Percentiles rank a stretch among this genome's conserved stretches.
phyloP scores from a whole-genome alignment of 1,140 invertebrate genomes.

The Cardiocondyla obscurior region DNA sequence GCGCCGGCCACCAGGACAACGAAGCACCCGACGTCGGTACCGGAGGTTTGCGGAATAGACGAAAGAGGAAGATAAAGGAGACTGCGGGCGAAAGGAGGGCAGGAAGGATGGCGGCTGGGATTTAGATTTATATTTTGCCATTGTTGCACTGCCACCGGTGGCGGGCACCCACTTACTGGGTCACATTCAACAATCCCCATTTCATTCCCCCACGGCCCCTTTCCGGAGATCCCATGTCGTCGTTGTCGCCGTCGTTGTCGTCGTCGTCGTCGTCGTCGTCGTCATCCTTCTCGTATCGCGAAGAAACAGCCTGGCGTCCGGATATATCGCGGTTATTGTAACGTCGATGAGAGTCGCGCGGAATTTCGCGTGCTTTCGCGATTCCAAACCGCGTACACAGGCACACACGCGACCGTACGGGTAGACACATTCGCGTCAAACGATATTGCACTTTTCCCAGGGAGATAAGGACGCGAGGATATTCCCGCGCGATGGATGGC shows the following conservation, averaged over 20 bases:
- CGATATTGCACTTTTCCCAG: constrained; percentile 48
- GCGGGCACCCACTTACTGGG: constrained; percentile 50
- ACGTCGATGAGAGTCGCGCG: constrained; percentile 76
- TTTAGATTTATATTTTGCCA: constrained; percentile 76
- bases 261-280: constrained; percentile 40
- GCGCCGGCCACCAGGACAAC: not conserved
- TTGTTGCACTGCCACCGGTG: constrained; percentile 64
- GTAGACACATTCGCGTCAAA: constrained; percentile 26
- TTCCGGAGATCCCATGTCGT: constrained; percentile 33
- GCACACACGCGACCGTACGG: not conserved
- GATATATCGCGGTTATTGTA: constrained; percentile 78
- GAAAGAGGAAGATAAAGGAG: constrained; percentile 60
- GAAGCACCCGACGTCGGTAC: not conserved
- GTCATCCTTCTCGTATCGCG: constrained; percentile 64
- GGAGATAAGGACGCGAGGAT: constrained; percentile 66
- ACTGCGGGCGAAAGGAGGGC: constrained; percentile 21
- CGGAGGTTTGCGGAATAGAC: constrained; percentile 25
- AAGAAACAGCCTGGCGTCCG: constrained; percentile 64
- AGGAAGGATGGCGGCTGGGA: constrained; percentile 68
- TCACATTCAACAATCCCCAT: constrained; percentile 59
- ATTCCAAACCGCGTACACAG: constrained; percentile 44
- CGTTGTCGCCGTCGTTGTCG: too few species aligned
- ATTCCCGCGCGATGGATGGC: constrained; percentile 41
- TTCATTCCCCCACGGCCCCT: constrained; percentile 26
- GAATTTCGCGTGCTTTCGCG: constrained; percentile 71